These are phyloP conservation scores for Elgaria multicarinata DNA, from an alignment of 2,113 vertebrate genomes.

Conservation along the genomic window DNA sequence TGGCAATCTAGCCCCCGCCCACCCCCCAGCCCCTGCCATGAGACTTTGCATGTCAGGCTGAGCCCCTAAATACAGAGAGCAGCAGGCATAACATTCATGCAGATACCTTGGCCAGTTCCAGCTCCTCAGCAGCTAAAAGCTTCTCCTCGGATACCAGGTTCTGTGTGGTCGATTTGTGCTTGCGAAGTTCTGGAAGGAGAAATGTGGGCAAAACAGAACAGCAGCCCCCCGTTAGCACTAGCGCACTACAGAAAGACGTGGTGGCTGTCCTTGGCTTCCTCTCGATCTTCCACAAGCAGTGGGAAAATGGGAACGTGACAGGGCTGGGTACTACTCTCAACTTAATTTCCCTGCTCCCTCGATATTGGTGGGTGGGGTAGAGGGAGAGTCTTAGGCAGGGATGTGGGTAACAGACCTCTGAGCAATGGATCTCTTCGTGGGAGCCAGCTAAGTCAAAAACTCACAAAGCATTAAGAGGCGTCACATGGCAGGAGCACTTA, in stretches of 20 bases:
- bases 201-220: rapidly evolving
- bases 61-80: too few relatives aligned
- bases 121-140: slow-evolving; percentile 77
- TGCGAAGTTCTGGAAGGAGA: slow-evolving; percentile 78
- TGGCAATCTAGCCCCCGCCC: too few relatives aligned
- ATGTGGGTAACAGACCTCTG: background rate
- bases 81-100: rapidly evolving
- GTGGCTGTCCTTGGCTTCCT: background rate
- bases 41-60: background rate
- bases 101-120: slow-evolving; percentile 90
- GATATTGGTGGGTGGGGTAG: background rate
- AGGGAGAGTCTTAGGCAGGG: too few relatives aligned
- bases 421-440: too few relatives aligned
- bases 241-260: background rate
- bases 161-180: slow-evolving; percentile 72
- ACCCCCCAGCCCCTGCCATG: background rate
- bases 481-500: slow-evolving; percentile 64
- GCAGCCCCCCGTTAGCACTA: background rate
- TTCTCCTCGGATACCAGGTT: slow-evolving; percentile 77
- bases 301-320: background rate
- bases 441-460: too few relatives aligned
- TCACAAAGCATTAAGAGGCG: background rate
- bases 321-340: too few relatives aligned
- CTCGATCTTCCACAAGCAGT: background rate
- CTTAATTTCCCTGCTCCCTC: background rate